Base-by-base conservation (phyloP, 2,888 invertebrate genomes). In the Aethes cnicana region DNA sequence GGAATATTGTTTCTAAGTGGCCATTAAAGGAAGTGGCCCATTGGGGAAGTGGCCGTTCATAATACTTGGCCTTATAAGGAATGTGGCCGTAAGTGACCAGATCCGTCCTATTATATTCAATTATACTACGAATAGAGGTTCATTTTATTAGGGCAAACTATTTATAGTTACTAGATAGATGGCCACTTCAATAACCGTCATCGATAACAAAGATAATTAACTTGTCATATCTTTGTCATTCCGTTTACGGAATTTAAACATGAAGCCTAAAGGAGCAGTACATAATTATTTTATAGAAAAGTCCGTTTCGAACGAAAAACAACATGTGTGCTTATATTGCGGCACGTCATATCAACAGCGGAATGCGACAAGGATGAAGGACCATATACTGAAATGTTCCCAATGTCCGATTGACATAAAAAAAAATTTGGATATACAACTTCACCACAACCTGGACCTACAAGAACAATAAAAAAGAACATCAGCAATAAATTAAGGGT, bases 181-280 rank as follows among this genome's bases (percentile, higher is more conserved):
- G 33, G 33, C 33, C n/a, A 33, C 33, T 33, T 33, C 17, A 33
- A 33, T 1, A 33, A 17, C 33, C 16, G 17, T 33, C 33, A 33
- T 33, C 33, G 33, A 33, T 17, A 33, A 33, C 33, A 33, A 9
- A n/a, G 6, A 33, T 33, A 30, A 33, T 33, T 11, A 11, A 33
- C 14, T 17, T 33, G 33, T 33, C 33, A 33, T 33, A 33, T 33
- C n/a, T 33, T 33, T 17, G 33, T 33, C 28, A 33, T 33, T 33
- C 16, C 17, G 17, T 33, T 33, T 33, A 33, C 28, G 28, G 28
- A 30, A 30, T 30, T 30, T 30, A 30, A 30, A 30, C 28, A 30
- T 30, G 28, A 30, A 30, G 6, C 28, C 28, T 30, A 30, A 30
- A 30, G 28, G 28, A 4, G 28, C 7, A 30, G 7, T 30, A 30